phyloP scores from a whole-genome alignment of 2,888 invertebrate species.

The Metopia argyrocephala region DNA sequence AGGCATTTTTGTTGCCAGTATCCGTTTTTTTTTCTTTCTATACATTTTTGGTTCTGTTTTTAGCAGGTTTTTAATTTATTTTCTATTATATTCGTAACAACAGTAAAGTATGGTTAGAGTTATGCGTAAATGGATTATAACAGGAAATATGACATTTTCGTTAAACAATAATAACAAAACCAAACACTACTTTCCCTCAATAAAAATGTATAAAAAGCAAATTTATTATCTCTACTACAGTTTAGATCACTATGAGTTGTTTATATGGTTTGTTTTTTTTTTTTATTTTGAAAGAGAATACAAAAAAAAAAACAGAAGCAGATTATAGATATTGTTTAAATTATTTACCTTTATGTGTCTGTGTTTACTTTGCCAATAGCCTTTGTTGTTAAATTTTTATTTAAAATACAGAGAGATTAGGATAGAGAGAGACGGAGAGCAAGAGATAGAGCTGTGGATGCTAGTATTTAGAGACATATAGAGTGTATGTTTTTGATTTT shows the following conservation, averaged over 20 bases:
- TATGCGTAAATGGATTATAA: slow-evolving; percentile 2
- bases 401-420: neutral
- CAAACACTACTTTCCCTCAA: neutral
- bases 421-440: neutral
- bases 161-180: neutral
- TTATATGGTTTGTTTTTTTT: slow-evolving; percentile 51
- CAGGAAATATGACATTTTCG: neutral
- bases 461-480: neutral
- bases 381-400: neutral
- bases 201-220: no score
- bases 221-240: neutral
- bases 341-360: slow-evolving; percentile 47
- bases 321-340: slow-evolving; percentile 62
- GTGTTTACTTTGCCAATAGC: neutral
- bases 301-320: no score
- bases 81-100: neutral
- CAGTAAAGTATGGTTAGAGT: neutral
- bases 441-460: neutral
- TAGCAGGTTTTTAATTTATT: neutral
- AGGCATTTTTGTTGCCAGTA: neutral
- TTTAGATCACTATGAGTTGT: slow-evolving; percentile 56
- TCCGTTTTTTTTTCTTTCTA: neutral
- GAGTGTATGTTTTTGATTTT: slow-evolving; percentile 60
- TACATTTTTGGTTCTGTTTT: neutral
- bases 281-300: no score